Evolutionary conservation across 2,113 vertebrate genomes (phyloP).

Genomic region (Abramis brama): DNA sequence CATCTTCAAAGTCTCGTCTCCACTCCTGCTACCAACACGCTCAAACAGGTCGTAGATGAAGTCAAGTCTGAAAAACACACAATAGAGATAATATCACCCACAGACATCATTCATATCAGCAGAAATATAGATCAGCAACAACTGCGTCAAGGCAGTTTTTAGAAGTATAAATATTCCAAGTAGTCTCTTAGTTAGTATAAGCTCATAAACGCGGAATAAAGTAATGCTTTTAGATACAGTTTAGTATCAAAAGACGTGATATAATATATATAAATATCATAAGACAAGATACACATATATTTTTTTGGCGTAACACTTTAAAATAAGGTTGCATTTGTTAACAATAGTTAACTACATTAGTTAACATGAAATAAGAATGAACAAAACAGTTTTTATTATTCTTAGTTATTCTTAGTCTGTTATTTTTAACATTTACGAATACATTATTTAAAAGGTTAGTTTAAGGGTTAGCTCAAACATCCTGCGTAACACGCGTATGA

Average conservation of each 20-base stretch:
- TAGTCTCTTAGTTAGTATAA: background rate
- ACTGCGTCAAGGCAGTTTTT: background rate
- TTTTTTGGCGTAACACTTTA: too few relatives aligned
- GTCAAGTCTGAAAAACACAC: slow-evolving; percentile 79
- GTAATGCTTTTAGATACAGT: background rate
- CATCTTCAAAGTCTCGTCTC: slow-evolving; percentile 89
- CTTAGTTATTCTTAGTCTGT: too few relatives aligned
- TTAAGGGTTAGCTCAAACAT: too few relatives aligned
- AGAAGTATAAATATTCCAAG: background rate
- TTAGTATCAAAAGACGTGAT: background rate
- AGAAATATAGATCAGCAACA: slow-evolving; percentile 11
- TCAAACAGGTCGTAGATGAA: slow-evolving; percentile 94
- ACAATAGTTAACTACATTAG: too few relatives aligned
- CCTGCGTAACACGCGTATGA: too few relatives aligned
- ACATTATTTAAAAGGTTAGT: too few relatives aligned
- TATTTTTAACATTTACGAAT: too few relatives aligned
- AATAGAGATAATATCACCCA: slow-evolving; percentile 26
- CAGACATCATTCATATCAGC: background rate
- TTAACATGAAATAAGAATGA: too few relatives aligned
- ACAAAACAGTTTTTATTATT: too few relatives aligned
- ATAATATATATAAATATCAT: too few relatives aligned
- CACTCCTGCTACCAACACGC: slow-evolving; percentile 83
- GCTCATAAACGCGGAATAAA: background rate
- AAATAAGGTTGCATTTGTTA: too few relatives aligned
- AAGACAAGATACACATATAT: too few relatives aligned